Evolutionary conservation across 2,113 vertebrate genomes (phyloP).

Genomic region (Trogon surrucura): DNA sequence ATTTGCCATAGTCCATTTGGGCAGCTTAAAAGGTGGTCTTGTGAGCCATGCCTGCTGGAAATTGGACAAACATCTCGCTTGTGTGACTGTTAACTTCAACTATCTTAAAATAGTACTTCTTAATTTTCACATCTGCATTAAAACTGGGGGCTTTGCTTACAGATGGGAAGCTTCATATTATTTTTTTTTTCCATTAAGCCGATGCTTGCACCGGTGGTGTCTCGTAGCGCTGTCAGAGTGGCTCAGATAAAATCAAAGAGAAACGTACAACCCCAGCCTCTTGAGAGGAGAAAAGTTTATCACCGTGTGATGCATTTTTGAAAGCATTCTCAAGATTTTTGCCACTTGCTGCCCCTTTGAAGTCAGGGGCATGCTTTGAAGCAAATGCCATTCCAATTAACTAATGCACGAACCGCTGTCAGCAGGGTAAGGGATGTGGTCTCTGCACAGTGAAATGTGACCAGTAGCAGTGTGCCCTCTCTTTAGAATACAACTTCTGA

Average conservation of each 20-base stretch:
- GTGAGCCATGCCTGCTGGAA: neutral
- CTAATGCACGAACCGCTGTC: fast-evolving
- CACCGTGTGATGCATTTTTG: neutral
- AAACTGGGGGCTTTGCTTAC: neutral
- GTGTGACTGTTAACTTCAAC: neutral
- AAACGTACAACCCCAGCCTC: neutral
- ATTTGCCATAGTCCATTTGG: neutral
- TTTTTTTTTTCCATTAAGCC: neutral
- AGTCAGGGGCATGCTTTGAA: neutral
- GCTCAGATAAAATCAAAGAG: neutral
- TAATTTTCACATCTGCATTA: neutral
- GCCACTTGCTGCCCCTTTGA: neutral
- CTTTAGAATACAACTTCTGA: neutral
- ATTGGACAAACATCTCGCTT: neutral
- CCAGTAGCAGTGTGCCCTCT: neutral
- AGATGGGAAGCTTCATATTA: neutral
- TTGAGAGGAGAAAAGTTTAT: neutral
- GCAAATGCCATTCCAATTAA: neutral
- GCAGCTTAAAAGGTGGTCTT: neutral
- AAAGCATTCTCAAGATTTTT: neutral
- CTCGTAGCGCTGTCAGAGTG: neutral
- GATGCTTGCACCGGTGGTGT: fast-evolving
- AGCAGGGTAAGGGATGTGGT: neutral
- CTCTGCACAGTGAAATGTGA: neutral
- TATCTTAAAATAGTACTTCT: neutral